Conservation (phyloP, 2,113 vertebrate species). For the Ivindomyrus marchei region DNA sequence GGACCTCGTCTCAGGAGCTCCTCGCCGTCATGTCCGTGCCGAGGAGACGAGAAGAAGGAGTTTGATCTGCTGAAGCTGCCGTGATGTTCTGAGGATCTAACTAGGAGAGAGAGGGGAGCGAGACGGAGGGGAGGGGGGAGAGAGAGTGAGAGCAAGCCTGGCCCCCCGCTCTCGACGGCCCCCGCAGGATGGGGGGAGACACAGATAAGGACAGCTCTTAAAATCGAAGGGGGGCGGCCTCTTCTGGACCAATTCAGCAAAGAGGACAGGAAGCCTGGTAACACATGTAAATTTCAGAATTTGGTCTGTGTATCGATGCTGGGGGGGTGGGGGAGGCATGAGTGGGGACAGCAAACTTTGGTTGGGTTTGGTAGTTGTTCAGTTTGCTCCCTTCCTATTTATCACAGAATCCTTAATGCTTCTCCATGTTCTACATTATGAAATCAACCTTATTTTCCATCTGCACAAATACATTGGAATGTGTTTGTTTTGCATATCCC, state of each 20-base stretch:
- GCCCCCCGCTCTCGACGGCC: slow-evolving; percentile 43
- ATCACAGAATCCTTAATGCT: neutral
- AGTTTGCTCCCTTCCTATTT: neutral
- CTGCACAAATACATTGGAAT: neutral
- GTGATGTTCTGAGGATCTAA: slow-evolving; percentile 56
- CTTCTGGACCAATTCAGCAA: slow-evolving; percentile 33
- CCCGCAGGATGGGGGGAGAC: slow-evolving; percentile 56
- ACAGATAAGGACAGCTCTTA: slow-evolving; percentile 57
- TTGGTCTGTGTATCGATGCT: slow-evolving; percentile 34
- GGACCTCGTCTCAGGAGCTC: slow-evolving; percentile 45
- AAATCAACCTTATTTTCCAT: neutral
- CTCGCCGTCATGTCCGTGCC: slow-evolving; percentile 46
- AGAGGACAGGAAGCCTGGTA: slow-evolving; percentile 50
- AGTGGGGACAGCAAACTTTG: neutral
- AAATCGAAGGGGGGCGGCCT: slow-evolving; percentile 42
- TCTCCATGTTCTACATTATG: neutral
- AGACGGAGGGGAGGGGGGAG: neutral
- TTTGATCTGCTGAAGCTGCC: slow-evolving; percentile 40
- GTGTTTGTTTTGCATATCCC: neutral
- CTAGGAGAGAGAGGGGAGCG: slow-evolving; percentile 15
- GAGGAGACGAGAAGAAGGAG: slow-evolving; percentile 37
- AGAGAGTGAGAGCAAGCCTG: slow-evolving; percentile 57
- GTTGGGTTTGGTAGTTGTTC: neutral
- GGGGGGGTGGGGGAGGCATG: slow-evolving; percentile 26
- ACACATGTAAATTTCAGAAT: slow-evolving; percentile 33